These are phyloP conservation scores for Laspeyria flexula DNA, from an alignment of 2,888 invertebrate genomes.

Conservation along the genomic window DNA sequence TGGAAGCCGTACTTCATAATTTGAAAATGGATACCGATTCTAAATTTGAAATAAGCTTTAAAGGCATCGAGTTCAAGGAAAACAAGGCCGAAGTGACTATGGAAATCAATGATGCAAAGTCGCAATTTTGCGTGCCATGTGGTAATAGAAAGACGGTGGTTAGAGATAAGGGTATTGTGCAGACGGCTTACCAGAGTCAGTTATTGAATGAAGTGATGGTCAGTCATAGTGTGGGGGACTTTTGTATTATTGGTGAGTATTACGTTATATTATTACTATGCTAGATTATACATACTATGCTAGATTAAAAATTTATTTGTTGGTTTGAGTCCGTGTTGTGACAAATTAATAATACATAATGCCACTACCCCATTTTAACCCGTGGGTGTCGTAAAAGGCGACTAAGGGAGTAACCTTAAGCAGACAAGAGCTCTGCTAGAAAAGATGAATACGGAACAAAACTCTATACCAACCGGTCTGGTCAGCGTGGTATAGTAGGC, in stretches of 20 bases:
- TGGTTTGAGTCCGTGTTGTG: too few relatives aligned
- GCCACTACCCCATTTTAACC: too few relatives aligned
- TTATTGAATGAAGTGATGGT: constrained; percentile 92
- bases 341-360: too few relatives aligned
- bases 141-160: constrained; percentile 60
- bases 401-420: too few relatives aligned
- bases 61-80: constrained; percentile 60
- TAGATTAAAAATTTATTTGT: too few relatives aligned
- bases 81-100: constrained; percentile 72
- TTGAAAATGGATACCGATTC: constrained; percentile 79
- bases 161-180: constrained; percentile 77
- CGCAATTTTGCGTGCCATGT: constrained; percentile 72
- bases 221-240: constrained; percentile 92
- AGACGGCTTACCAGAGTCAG: constrained; percentile 92
- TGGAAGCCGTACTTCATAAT: constrained; percentile 89
- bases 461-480: too few relatives aligned
- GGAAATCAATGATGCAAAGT: constrained; percentile 69
- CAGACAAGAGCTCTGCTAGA: too few relatives aligned
- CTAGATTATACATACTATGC: neutral
- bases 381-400: too few relatives aligned
- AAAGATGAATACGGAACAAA: too few relatives aligned
- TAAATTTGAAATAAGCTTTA: constrained; percentile 54
- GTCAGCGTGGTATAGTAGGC: too few relatives aligned
- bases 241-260: constrained; percentile 91
- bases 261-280: neutral